phyloP scores from a whole-genome alignment of 2,113 vertebrate species.

The Polypterus senegalus region DNA sequence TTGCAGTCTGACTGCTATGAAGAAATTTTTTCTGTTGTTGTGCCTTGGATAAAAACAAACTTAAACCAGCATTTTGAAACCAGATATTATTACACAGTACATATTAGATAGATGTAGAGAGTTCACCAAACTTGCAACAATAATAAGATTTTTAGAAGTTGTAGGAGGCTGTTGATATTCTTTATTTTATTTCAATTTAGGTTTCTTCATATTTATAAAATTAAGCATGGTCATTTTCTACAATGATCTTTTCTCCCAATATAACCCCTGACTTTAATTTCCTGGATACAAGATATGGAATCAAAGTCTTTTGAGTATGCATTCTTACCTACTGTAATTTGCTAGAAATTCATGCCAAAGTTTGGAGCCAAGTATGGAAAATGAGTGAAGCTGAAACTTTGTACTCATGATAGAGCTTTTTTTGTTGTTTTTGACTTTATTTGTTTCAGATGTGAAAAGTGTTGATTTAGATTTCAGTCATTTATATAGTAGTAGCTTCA shows the following conservation, averaged over 20 bases:
- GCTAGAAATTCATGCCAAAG: slow-evolving; percentile 9
- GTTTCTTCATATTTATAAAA: too few relatives aligned
- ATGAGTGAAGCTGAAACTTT: neutral
- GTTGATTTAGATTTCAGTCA: neutral
- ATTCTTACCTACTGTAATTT: slow-evolving; percentile 17
- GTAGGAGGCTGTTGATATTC: too few relatives aligned
- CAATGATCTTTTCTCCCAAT: slow-evolving; percentile 10
- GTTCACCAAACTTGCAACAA: too few relatives aligned
- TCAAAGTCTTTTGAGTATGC: slow-evolving; percentile 27
- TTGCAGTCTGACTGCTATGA: too few relatives aligned
- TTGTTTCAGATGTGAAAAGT: neutral
- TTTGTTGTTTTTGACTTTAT: neutral
- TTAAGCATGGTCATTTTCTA: too few relatives aligned
- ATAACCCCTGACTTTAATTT: slow-evolving; percentile 29
- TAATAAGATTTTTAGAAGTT: too few relatives aligned
- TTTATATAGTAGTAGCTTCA: slow-evolving; percentile 3
- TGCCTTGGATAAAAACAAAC: too few relatives aligned
- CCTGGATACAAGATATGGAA: slow-evolving; percentile 27
- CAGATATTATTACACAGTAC: too few relatives aligned
- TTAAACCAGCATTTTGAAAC: too few relatives aligned
- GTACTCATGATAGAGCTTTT: neutral
- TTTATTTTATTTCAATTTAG: too few relatives aligned
- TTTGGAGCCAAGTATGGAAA: slow-evolving; percentile 2
- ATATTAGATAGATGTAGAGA: too few relatives aligned
- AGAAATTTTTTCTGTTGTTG: too few relatives aligned